Evolutionary conservation across 1,140 invertebrate genomes (phyloP).

Genomic region (Carposina sasakii): DNA sequence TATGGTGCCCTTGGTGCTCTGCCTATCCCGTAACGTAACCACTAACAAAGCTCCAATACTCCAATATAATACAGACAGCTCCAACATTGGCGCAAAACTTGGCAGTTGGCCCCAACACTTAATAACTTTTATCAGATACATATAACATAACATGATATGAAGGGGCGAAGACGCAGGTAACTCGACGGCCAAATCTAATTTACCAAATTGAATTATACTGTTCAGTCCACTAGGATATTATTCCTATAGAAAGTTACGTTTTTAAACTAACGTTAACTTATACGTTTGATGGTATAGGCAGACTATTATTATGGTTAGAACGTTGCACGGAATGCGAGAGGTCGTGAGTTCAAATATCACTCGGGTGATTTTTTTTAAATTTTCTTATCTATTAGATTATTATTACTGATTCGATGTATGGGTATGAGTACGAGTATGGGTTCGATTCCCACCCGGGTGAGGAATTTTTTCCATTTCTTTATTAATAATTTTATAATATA

Average conservation of each 20-base stretch:
- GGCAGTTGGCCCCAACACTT: too few species aligned
- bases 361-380: not conserved
- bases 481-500: too few species aligned
- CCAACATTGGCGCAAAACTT: constrained; percentile 26
- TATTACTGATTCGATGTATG: too few species aligned
- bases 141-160: constrained; percentile 28
- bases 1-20: too few species aligned
- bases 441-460: too few species aligned
- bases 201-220: constrained; percentile 64
- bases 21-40: too few species aligned
- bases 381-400: not conserved
- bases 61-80: too few species aligned
- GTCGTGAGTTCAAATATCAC: not conserved
- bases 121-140: constrained; percentile 27
- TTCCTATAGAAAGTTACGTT: not conserved
- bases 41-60: too few species aligned
- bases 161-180: constrained; percentile 57
- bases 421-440: too few species aligned
- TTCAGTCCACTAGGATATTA: constrained; percentile 40
- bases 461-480: too few species aligned
- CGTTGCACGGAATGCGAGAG: not conserved
- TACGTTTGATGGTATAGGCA: not conserved
- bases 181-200: constrained; percentile 65
- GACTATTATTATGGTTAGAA: not conserved
- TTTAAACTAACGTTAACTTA: not conserved